Conservation (phyloP, 2,888 invertebrate genomes). For the Agrotis puta region DNA sequence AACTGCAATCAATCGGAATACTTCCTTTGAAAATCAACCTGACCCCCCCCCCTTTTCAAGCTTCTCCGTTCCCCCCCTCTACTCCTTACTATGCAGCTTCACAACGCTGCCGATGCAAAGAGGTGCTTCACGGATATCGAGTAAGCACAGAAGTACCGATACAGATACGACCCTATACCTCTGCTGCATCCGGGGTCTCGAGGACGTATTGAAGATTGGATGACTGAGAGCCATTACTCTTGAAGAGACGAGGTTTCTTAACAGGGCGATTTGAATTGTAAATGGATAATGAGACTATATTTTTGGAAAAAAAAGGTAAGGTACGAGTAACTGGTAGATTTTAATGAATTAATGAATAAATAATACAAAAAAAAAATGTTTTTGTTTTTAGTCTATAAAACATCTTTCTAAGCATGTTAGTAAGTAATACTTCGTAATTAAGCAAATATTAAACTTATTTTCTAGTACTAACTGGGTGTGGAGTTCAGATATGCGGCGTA, state of each 20-base stretch:
- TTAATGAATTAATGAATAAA: too few relatives aligned
- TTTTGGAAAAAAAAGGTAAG: neutral
- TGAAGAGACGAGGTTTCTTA: slow-evolving; percentile 9
- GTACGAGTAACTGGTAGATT: too few relatives aligned
- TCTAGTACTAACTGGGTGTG: too few relatives aligned
- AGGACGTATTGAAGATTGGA: slow-evolving; percentile 34
- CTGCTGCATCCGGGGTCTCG: neutral
- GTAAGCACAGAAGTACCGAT: slow-evolving; percentile 6
- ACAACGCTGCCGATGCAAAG: slow-evolving; percentile 13
- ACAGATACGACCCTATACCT: slow-evolving; percentile 23
- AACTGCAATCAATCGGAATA: neutral
- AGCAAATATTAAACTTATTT: too few relatives aligned
- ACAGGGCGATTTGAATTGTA: neutral
- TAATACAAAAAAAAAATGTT: too few relatives aligned
- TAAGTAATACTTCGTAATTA: too few relatives aligned
- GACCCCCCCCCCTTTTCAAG: neutral
- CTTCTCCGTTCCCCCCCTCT: neutral
- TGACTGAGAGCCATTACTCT: slow-evolving; percentile 1
- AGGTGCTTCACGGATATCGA: slow-evolving; percentile 48
- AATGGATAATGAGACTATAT: neutral
- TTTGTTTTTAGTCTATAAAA: too few relatives aligned
- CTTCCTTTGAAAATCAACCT: neutral
- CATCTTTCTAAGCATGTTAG: too few relatives aligned
- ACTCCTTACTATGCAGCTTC: slow-evolving; percentile 21
- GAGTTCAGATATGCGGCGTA: too few relatives aligned